phyloP scores from a whole-genome alignment of 1,140 invertebrate species.

The Leptopilina boulardi region DNA sequence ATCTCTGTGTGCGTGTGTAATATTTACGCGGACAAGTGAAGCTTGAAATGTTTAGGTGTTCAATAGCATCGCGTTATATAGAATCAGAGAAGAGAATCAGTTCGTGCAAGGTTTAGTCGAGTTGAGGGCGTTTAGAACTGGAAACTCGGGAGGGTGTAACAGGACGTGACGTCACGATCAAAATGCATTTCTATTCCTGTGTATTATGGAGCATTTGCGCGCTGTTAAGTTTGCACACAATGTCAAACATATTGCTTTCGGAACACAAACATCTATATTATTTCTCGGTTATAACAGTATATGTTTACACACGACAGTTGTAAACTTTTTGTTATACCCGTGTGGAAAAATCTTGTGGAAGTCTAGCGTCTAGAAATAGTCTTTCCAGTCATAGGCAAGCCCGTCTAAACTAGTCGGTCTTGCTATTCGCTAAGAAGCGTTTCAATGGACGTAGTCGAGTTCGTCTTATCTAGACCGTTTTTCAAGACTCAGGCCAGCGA shows the following conservation, averaged over 20 bases:
- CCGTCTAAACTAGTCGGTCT: no score
- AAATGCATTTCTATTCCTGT: slow-evolving; percentile 47
- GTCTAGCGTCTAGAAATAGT: no score
- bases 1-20: slow-evolving; percentile 33
- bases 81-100: slow-evolving; percentile 27
- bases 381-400: no score
- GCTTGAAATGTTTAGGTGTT: slow-evolving; percentile 1
- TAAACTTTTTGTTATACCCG: no score
- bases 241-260: slow-evolving; percentile 40
- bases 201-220: slow-evolving; percentile 34
- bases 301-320: background rate
- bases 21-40: slow-evolving; percentile 29
- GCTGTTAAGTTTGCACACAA: slow-evolving; percentile 41
- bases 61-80: slow-evolving; percentile 21
- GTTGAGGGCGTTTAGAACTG: slow-evolving; percentile 25
- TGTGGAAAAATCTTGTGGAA: no score
- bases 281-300: background rate
- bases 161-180: slow-evolving; percentile 34
- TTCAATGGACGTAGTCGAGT: no score
- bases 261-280: slow-evolving; percentile 30
- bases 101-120: slow-evolving; percentile 15
- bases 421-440: no score
- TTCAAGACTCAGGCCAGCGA: no score
- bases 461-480: no score
- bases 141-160: slow-evolving; percentile 8